These are phyloP conservation scores for Muntiacus reevesi DNA, from an alignment of 2,113 vertebrate genomes.

Conservation along the genomic window DNA sequence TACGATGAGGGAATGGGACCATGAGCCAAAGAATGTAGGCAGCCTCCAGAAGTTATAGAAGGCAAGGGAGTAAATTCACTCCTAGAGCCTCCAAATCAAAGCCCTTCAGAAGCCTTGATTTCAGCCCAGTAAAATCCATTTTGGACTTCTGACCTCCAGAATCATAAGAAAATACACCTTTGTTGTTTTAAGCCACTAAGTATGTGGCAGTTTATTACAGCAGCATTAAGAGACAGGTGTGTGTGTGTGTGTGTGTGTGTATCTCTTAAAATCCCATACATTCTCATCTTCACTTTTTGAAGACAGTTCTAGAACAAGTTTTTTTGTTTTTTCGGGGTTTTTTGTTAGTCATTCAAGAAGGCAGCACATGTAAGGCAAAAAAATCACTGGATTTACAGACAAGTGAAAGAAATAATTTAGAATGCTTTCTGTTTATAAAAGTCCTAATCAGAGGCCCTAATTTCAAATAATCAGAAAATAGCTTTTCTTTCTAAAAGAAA, in stretches of 20 bases:
- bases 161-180: background rate
- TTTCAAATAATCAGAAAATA: slow-evolving; percentile 5
- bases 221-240: background rate
- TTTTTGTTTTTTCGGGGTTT: background rate
- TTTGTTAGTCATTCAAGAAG: background rate
- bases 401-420: background rate
- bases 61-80: background rate
- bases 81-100: background rate
- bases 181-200: background rate
- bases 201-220: background rate
- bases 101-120: background rate
- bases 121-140: background rate
- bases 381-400: background rate
- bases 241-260: too few relatives aligned
- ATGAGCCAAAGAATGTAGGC: background rate
- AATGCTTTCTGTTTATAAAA: background rate
- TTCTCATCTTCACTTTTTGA: background rate
- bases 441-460: background rate
- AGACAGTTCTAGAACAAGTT: background rate
- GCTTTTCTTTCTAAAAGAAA: background rate
- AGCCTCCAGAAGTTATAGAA: background rate
- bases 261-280: background rate
- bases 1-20: background rate
- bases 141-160: background rate
- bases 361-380: background rate